Conservation (phyloP, 2,113 vertebrate genomes). For the Nesoenas mayeri region DNA sequence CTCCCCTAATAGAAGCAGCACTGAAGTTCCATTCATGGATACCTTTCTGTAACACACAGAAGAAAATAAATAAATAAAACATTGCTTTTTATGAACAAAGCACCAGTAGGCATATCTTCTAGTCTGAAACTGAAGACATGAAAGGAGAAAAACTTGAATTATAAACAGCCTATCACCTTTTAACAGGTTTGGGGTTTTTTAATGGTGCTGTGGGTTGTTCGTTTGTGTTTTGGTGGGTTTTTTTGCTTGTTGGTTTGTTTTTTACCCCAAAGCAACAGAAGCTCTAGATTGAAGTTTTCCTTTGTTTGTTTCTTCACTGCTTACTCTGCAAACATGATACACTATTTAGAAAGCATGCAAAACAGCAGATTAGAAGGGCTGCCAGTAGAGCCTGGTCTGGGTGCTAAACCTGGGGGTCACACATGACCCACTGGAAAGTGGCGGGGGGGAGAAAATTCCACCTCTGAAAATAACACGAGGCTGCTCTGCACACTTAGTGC, state of each 20-base stretch:
- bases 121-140: neutral
- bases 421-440: neutral
- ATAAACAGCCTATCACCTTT: neutral
- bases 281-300: neutral
- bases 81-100: neutral
- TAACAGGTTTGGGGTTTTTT: neutral
- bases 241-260: neutral
- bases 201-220: no score
- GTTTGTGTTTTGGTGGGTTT: neutral
- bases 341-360: neutral
- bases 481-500: neutral
- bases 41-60: slow-evolving; percentile 81
- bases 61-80: neutral
- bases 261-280: neutral
- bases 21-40: slow-evolving; percentile 98
- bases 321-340: neutral
- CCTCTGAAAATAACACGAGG: neutral
- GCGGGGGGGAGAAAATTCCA: rapidly evolving
- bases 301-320: neutral
- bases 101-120: neutral
- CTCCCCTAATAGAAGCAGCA: slow-evolving; percentile 88
- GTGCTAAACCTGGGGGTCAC: neutral
- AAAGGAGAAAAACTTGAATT: neutral
- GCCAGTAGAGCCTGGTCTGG: neutral
- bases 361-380: neutral